Evolutionary conservation across 2,797 vertebrate species (phyloP), one percentile per base, ranked within the genome.

Genomic region (Euphonia xanthogaster): DNA sequence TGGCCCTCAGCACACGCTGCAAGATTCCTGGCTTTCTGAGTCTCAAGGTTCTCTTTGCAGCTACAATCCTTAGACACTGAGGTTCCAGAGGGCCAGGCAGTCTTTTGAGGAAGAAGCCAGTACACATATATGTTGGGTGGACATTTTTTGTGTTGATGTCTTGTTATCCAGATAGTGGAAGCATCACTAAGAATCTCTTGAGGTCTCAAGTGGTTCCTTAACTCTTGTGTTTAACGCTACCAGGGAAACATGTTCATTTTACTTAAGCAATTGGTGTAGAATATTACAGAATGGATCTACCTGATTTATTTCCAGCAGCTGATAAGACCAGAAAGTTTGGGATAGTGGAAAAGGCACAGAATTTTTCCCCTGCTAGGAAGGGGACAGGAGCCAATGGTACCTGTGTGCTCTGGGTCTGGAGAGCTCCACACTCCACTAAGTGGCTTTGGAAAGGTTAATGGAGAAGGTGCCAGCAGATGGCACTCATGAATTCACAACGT

Each of bases 401-500:
- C 45, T 7, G 3, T 24, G 45, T 79, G 48, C 48, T 57, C 15
- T 13, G 51, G 6, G 12, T 66, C 42, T 68, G 58, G 35, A 77
- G 78, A 72, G 54, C 65, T 75, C 39, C 40, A 16, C 24, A 17
- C 8, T 54, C 16, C 31, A 39, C 7, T 6, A 15, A 54, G 50
- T 72, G 61, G 23, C 54, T 86, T 80, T 72, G 30, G 58, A 39
- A 70, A 68, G 76, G 51, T 83, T 90, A 45, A 72, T 60, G 50
- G 78, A 72, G 66, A 54, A 78, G 40, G 58, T 88, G 87, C 92
- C 91, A 88, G 94, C 57, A 95, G 94, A 50, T 95, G 95, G 94
- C 89, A 96, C 76, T 89, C 92, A 68, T 30, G 82, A 86, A 95
- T 86, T 17, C 70, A 58, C 28, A 50, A 19, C 76, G 8, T 63